Base-by-base conservation (phyloP, 2,797 vertebrate genomes). In the Lepidocolaptes lacrymiger region DNA sequence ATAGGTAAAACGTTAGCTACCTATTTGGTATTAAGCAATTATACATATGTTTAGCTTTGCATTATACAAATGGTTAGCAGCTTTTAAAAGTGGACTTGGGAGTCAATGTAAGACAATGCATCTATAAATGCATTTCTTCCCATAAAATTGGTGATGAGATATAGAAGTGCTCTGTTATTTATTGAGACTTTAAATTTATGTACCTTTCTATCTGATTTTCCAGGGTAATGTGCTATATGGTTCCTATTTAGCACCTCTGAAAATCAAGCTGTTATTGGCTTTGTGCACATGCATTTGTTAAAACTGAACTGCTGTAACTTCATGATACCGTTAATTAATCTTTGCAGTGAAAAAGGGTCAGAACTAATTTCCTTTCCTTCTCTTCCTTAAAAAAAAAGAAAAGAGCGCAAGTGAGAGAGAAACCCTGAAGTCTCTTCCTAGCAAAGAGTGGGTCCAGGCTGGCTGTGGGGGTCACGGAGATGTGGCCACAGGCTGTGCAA, bases 61-160 rank as follows among this genome's bases (percentile, higher is more conserved):
- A 34, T 69, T 75, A 63, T 67, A n/a, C n/a, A 56, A 48, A 51
- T 44, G 14, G 43, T 86, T 46, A 85, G 27, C 18, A 58, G 21
- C 37, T 87, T 89, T 34, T 43, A 37, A 80, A 67, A 76, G 23
- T 51, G 34, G 22, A 48, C 44, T 63, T 46, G 34, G 26, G n/a
- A 56, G 24, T 22, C 13, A 81, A 44, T 58, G 66, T 41, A 56
- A 51, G 15, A 59, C 1, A 3, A 8, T 0, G 0, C 6, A 14
- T 48, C 32, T 93, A 3, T 84, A 76, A 86, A 76, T 34, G 22
- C 0, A 5, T 68, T 7, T 5, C 15, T 79, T 32, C 32, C 14
- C 62, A 9, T 82, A 52, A 90, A 84, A 69, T 22, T n/a, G 19
- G 46, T 14, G 17, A 34, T 48, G 26, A 63, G 61, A 28, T 54